Percentiles rank a stretch among this genome's conserved stretches.
Evolutionary conservation across 2,888 invertebrate species (phyloP).

Genomic region (Eristalinus aeneus): DNA sequence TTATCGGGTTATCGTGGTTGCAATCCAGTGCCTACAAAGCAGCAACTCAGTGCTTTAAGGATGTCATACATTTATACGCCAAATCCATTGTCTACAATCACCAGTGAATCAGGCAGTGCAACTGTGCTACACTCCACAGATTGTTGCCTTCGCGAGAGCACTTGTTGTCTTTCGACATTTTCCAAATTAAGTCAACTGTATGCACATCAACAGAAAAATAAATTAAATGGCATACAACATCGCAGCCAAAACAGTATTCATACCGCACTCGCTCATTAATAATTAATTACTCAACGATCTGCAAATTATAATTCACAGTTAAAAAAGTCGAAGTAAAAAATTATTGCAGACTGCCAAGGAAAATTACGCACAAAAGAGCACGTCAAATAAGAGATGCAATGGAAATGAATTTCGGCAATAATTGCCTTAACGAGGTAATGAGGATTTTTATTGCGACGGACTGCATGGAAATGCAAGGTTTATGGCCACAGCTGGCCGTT

Average conservation of each 20-base stretch:
- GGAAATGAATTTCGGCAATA: background rate
- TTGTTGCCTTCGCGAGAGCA: background rate
- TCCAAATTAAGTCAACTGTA: background rate
- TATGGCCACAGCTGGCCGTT: background rate
- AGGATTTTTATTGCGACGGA: background rate
- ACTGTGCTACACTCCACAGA: background rate
- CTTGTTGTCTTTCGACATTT: background rate
- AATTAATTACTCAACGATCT: background rate
- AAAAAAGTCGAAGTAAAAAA: too few relatives aligned
- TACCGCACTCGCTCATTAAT: background rate
- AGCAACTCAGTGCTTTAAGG: too few relatives aligned
- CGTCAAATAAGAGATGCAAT: background rate
- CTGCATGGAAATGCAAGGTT: background rate
- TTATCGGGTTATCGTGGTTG: too few relatives aligned
- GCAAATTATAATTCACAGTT: background rate
- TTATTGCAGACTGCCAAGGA: too few relatives aligned
- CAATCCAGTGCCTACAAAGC: too few relatives aligned
- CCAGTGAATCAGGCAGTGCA: background rate
- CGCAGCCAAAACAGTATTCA: too few relatives aligned
- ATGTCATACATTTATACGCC: too few relatives aligned
- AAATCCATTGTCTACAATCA: background rate
- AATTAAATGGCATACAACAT: too few relatives aligned
- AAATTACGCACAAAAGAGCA: background rate
- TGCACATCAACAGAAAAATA: background rate
- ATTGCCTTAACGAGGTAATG: background rate